Base-by-base conservation (phyloP, 2,888 invertebrate genomes). In the Ormyrus pomaceus region DNA sequence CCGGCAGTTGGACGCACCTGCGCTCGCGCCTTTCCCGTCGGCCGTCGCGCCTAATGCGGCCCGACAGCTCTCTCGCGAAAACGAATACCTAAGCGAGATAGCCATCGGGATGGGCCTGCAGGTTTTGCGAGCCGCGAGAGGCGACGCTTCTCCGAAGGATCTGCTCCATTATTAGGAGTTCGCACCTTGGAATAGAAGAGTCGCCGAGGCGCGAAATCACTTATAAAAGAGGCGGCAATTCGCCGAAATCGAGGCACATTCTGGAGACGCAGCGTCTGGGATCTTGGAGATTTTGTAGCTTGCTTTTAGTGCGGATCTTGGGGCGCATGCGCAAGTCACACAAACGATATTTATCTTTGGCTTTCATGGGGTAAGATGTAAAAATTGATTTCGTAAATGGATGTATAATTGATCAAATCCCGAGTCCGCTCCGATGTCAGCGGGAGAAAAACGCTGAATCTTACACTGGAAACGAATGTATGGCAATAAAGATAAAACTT, bases 31-130 rank as follows among this genome's bases (percentile, higher is more conserved):
- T 59, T 70, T 64, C 53, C 79, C 82, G 82, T 79, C 82, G 82
- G 82, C 82, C 82, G 79, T 82, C 82, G 82, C 79, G 76, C 51
- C 74, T 79, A 79, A 82, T 65, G 76, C 76, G 72, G 46, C 11
- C 73, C 64, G 81, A 77, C 81, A 68, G 10, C 46, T n/a, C 13
- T 11, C 56, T 72, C 59, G 62, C 19, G 10, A 34, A 34, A 34
- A 34, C 34, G 34, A 34, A 34, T 61, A 19, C 10, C 4, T 11
- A 10, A 7, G 34, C 53, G 13, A 13, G 50, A 13, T 19, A 50
- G 50, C 11, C 19, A 51, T 50, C 19, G 65, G 34, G 34, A 34
- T 34, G 34, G 34, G 34, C 34, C 34, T 34, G 34, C 34, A 4
- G 4, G 0, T 34, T 34, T 34, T 34, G 34, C 3, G 34, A 34